Percentiles rank a stretch among this genome's conserved stretches.
These are phyloP conservation scores for Pseudococcus viburni DNA, from an alignment of 2,888 invertebrate genomes.

Conservation along the genomic window DNA sequence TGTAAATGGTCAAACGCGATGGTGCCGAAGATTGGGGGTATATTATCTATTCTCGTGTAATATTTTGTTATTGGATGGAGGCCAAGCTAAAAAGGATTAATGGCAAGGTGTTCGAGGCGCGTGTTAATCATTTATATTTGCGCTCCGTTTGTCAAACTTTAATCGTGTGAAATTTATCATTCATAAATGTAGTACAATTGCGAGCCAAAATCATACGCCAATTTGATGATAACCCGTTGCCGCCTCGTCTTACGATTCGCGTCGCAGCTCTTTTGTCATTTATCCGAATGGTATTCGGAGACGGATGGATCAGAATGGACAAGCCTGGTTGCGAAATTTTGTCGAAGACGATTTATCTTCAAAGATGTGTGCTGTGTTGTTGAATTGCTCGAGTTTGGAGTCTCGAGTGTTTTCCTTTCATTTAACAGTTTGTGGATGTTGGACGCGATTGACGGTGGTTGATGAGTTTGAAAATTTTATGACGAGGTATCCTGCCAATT, in stretches of 20 bases:
- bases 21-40: not conserved
- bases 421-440: no score
- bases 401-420: no score
- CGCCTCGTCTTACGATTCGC: not conserved
- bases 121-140: slow-evolving; percentile 52
- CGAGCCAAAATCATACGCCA: slow-evolving; percentile 22
- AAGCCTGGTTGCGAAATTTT: not conserved
- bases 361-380: no score
- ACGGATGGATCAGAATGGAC: not conserved
- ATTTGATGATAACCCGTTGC: not conserved
- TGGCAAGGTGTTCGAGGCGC: slow-evolving; percentile 31
- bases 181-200: slow-evolving; percentile 22
- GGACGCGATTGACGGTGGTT: no score
- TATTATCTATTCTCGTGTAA: not conserved
- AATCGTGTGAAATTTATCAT: slow-evolving; percentile 37
- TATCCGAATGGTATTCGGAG: not conserved
- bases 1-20: not conserved
- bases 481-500: no score
- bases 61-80: slow-evolving; percentile 19
- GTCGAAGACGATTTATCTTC: not conserved
- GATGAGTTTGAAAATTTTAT: no score
- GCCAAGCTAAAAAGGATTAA: slow-evolving; percentile 35
- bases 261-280: not conserved
- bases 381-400: no score
- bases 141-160: slow-evolving; percentile 52